Evolutionary conservation across 2,797 vertebrate genomes (phyloP).

Genomic region (Hoplostethus atlanticus): DNA sequence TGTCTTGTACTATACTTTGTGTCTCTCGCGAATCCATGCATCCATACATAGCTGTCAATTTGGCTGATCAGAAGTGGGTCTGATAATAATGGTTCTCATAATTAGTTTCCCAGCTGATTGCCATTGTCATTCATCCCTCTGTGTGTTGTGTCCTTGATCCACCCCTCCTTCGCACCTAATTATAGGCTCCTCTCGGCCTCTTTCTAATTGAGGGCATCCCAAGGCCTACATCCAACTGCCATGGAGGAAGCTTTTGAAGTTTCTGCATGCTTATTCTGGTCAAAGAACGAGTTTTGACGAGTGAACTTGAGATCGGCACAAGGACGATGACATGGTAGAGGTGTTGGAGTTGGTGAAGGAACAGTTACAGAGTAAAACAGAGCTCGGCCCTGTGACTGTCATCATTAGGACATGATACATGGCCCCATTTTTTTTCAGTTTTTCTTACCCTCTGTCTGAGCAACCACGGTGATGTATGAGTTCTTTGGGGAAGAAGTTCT

Average conservation of each 20-base stretch:
- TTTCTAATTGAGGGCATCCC: slow-evolving; percentile 86
- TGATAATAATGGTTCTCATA: slow-evolving; percentile 63
- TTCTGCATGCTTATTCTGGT: slow-evolving; percentile 37
- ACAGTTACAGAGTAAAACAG: slow-evolving; percentile 1
- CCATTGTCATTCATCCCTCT: slow-evolving; percentile 76
- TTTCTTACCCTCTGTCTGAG: slow-evolving; percentile 24
- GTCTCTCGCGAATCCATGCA: slow-evolving; percentile 17
- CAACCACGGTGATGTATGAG: slow-evolving; percentile 40
- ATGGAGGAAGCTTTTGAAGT: slow-evolving; percentile 37
- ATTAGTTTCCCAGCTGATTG: slow-evolving; percentile 69
- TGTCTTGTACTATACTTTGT: slow-evolving; percentile 11
- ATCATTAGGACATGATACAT: slow-evolving; percentile 6
- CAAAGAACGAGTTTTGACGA: slow-evolving; percentile 8
- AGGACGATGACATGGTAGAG: neutral
- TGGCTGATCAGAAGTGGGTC: slow-evolving; percentile 64
- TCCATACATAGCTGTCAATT: slow-evolving; percentile 41
- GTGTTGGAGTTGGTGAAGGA: neutral
- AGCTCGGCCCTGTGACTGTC: neutral
- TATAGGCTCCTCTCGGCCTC: slow-evolving; percentile 82
- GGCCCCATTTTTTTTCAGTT: slow-evolving; percentile 45
- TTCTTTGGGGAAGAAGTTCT: slow-evolving; percentile 57
- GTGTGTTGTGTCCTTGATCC: slow-evolving; percentile 78
- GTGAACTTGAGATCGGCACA: neutral
- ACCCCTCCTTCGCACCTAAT: slow-evolving; percentile 76
- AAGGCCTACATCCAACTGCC: slow-evolving; percentile 78